Conservation (phyloP, 1,140 invertebrate species). For the Spodoptera frugiperda region DNA sequence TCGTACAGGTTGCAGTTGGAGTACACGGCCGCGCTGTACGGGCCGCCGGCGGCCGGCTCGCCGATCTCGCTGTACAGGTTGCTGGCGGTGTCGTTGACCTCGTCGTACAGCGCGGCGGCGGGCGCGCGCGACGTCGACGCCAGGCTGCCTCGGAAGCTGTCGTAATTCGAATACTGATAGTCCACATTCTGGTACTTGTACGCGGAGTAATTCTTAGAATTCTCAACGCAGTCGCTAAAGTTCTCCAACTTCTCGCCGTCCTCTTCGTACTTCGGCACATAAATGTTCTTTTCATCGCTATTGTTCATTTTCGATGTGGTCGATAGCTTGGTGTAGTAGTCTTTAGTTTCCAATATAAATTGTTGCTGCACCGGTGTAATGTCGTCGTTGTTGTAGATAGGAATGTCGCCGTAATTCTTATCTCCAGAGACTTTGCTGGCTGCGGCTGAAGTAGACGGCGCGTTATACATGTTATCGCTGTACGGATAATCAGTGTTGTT, state of each 20-base stretch:
- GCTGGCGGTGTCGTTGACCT: constrained; percentile 71
- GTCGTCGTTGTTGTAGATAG: constrained; percentile 77
- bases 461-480: constrained; percentile 59
- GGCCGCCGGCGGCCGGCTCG: constrained; percentile 47
- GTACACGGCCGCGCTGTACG: constrained; percentile 56
- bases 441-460: constrained; percentile 54
- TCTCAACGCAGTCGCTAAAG: constrained; percentile 76
- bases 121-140: constrained; percentile 58
- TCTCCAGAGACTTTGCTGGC: constrained; percentile 47
- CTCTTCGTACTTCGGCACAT: constrained; percentile 74
- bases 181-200: constrained; percentile 79
- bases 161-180: constrained; percentile 59
- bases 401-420: constrained; percentile 66
- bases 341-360: constrained; percentile 75
- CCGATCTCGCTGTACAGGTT: constrained; percentile 79
- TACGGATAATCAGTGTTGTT: constrained; percentile 73
- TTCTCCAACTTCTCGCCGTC: constrained; percentile 74
- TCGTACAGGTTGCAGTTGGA: constrained; percentile 71
- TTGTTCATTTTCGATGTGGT: constrained; percentile 62
- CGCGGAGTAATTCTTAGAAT: constrained; percentile 79
- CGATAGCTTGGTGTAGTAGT: constrained; percentile 80
- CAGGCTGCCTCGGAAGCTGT: constrained; percentile 53
- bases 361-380: constrained; percentile 71
- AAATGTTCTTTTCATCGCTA: constrained; percentile 76
- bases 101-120: constrained; percentile 58